Evolutionary conservation across 2,797 vertebrate species (phyloP).

Genomic region (Gila robusta): DNA sequence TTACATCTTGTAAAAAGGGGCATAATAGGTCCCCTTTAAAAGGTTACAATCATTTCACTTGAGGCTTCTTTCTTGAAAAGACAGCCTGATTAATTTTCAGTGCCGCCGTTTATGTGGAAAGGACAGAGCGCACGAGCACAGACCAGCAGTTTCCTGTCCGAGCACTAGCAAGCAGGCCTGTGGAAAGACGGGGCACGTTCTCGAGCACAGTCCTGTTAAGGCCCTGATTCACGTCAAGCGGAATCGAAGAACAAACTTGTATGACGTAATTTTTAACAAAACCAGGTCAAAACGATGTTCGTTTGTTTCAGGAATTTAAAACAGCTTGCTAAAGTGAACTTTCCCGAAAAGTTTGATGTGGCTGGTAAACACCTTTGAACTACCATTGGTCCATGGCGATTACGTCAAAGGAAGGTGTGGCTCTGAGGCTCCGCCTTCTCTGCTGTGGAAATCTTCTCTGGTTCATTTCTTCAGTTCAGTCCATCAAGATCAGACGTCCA

Average conservation of each 20-base stretch:
- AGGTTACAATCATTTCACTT: not conserved
- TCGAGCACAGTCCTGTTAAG: not conserved
- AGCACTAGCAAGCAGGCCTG: not conserved
- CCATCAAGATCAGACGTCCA: not conserved
- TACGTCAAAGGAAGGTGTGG: too few species aligned
- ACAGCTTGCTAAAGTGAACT: not conserved
- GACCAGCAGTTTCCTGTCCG: not conserved
- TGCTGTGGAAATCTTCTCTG: not conserved
- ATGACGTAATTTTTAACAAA: not conserved
- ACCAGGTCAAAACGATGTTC: not conserved
- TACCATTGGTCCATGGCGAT: too few species aligned
- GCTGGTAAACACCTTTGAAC: not conserved
- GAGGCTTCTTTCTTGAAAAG: not conserved
- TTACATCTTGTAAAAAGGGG: too few species aligned
- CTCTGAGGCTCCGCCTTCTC: not conserved
- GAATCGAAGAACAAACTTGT: not conserved
- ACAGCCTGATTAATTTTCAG: constrained; percentile 18
- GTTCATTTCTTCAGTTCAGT: not conserved
- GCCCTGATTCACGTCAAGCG: not conserved
- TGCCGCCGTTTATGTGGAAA: not conserved
- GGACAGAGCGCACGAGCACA: constrained; percentile 12
- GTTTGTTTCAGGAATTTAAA: not conserved
- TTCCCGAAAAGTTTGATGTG: not conserved
- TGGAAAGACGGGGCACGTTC: not conserved
- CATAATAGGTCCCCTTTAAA: not conserved